Evolutionary conservation across 2,797 vertebrate species (phyloP).

Genomic region (Crenuchus spilurus): DNA sequence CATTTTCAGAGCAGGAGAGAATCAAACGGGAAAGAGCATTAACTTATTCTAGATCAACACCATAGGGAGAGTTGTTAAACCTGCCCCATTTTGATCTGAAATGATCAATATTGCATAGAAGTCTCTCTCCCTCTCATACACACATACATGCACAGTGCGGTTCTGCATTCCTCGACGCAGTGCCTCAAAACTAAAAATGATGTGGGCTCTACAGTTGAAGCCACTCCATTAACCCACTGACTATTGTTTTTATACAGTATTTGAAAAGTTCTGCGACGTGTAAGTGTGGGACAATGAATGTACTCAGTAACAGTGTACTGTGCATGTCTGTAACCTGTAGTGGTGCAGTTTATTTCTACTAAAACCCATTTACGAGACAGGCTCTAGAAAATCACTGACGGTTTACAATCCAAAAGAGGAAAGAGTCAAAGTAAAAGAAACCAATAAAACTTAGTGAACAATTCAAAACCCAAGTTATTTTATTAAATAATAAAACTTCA

Average conservation of each 20-base stretch:
- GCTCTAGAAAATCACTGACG: conserved; percentile 26
- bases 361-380: conserved; percentile 22
- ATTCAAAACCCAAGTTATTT: not conserved
- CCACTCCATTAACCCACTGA: not conserved
- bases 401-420: not conserved
- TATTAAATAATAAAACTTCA: too few species aligned
- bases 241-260: not conserved
- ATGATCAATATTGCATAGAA: conserved; percentile 70
- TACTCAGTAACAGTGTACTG: not conserved
- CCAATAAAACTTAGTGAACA: not conserved
- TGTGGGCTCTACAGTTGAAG: not conserved
- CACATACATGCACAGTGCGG: conserved; percentile 1
- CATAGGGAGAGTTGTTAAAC: conserved; percentile 69
- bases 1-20: conserved; percentile 70
- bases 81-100: conserved; percentile 60
- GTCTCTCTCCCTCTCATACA: conserved; percentile 22
- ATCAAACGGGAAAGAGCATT: conserved; percentile 72
- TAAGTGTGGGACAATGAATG: not conserved
- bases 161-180: conserved; percentile 28
- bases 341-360: conserved; percentile 1
- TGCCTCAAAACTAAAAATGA: conserved; percentile 33
- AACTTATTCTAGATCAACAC: conserved; percentile 77
- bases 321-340: conserved; percentile 1
- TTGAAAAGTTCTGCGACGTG: not conserved
- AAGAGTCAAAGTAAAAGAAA: not conserved